Percentiles rank a stretch among this genome's conserved stretches.
Evolutionary conservation across 2,888 invertebrate genomes (phyloP).

Genomic region (Agrotis ipsilon): DNA sequence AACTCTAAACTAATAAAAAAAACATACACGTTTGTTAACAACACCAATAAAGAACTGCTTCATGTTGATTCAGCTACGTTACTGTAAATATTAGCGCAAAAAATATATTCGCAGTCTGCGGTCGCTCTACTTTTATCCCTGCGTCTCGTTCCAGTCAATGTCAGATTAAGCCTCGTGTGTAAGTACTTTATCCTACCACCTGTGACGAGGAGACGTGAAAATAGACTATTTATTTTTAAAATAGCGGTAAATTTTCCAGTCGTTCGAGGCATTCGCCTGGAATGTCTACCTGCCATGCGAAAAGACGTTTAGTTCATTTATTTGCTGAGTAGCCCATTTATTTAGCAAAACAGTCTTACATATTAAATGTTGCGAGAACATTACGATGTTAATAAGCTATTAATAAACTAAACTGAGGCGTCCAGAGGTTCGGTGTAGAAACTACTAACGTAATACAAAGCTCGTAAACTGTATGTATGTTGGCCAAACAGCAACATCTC

Average conservation of each 20-base stretch:
- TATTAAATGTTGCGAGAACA: neutral
- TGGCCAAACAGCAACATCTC: neutral
- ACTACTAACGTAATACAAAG: neutral
- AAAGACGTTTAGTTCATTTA: constrained; percentile 28
- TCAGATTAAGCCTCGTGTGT: constrained; percentile 76
- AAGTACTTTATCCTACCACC: constrained; percentile 78
- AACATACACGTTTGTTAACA: constrained; percentile 47
- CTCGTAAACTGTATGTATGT: constrained; percentile 13
- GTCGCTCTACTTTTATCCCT: constrained; percentile 63
- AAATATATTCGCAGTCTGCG: constrained; percentile 40
- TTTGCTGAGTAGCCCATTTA: constrained; percentile 16
- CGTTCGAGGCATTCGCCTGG: constrained; percentile 23
- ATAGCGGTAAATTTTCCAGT: constrained; percentile 56
- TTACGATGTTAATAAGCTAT: neutral
- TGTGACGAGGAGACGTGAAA: constrained; percentile 70
- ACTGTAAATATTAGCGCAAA: constrained; percentile 53
- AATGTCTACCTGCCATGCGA: constrained; percentile 36
- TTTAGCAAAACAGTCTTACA: neutral
- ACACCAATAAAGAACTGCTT: constrained; percentile 54
- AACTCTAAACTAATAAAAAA: constrained; percentile 58
- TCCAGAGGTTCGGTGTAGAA: neutral
- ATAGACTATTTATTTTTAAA: constrained; percentile 67
- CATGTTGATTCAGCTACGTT: constrained; percentile 48
- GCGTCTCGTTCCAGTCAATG: constrained; percentile 72
- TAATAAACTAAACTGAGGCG: neutral